Evolutionary conservation across 2,888 invertebrate genomes (phyloP).

Genomic region (Isotomurus palustris): DNA sequence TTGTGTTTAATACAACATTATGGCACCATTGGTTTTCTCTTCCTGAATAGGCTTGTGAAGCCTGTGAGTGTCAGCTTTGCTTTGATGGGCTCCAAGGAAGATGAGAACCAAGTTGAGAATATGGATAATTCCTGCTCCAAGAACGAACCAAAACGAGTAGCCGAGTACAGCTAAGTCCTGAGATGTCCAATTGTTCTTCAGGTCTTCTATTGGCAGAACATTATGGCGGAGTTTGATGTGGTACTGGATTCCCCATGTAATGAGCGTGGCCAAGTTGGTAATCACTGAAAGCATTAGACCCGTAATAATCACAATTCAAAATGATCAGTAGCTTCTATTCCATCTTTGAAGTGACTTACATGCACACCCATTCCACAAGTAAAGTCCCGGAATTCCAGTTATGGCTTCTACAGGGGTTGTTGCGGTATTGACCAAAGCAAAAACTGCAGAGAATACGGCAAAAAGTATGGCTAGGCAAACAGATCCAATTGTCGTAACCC

Average conservation of each 20-base stretch:
- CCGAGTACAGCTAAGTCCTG: constrained; percentile 75
- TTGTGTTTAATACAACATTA: constrained; percentile 74
- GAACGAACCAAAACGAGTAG: constrained; percentile 81
- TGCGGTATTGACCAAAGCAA: constrained; percentile 74
- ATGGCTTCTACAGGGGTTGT: constrained; percentile 66
- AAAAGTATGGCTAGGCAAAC: constrained; percentile 66
- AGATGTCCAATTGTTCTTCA: constrained; percentile 75
- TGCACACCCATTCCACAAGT: constrained; percentile 70
- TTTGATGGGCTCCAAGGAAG: constrained; percentile 66
- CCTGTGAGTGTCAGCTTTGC: constrained; percentile 57
- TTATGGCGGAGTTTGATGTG: constrained; percentile 74
- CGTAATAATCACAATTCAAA: not conserved
- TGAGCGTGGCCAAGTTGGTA: constrained; percentile 67
- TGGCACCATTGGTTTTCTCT: constrained; percentile 76
- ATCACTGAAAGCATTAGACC: constrained; percentile 61
- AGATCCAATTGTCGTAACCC: constrained; percentile 69
- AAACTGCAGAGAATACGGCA: constrained; percentile 59
- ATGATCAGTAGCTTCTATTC: not conserved
- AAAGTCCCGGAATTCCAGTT: constrained; percentile 65
- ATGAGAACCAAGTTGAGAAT: constrained; percentile 69
- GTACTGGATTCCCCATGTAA: constrained; percentile 80
- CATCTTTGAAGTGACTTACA: constrained; percentile 56
- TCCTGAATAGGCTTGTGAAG: constrained; percentile 65
- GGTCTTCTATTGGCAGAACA: constrained; percentile 74
- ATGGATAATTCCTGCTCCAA: constrained; percentile 64